Conservation (phyloP, 2,113 vertebrate genomes). For the Pachyramphus minor region DNA sequence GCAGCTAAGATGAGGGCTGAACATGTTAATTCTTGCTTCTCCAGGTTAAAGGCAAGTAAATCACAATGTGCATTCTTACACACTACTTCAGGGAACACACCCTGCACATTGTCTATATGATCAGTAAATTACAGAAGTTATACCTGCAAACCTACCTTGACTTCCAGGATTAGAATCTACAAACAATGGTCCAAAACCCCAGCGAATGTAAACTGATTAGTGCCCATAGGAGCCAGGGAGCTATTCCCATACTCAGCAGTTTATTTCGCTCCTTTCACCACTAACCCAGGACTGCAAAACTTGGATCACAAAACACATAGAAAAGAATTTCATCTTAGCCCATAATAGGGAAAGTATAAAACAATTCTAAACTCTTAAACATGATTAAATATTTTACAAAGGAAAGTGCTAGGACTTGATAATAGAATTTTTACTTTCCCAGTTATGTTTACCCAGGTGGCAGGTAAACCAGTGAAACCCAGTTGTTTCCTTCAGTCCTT, state of each 20-base stretch:
- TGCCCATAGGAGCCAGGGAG: not conserved
- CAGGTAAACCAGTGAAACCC: not conserved
- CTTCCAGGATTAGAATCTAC: not conserved
- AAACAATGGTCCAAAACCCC: not conserved
- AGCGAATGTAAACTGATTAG: not conserved
- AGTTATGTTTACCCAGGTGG: not conserved
- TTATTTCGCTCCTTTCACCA: not conserved
- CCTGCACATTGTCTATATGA: not conserved
- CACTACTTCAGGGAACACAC: not conserved
- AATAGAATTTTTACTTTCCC: not conserved
- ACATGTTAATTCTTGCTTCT: conserved; percentile 21
- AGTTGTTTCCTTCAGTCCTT: not conserved
- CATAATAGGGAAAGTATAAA: not conserved
- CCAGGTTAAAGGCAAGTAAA: not conserved
- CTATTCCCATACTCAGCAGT: not conserved
- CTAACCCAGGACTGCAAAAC: not conserved
- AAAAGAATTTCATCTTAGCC: not conserved
- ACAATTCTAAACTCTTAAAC: not conserved
- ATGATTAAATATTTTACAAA: not conserved
- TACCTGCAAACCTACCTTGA: not conserved
- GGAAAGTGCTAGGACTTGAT: not conserved
- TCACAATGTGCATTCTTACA: not conserved
- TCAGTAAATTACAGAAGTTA: not conserved
- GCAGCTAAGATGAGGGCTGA: not conserved
- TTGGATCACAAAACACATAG: not conserved